Conservation (phyloP, 2,888 invertebrate species). For the Maniola hyperantus region DNA sequence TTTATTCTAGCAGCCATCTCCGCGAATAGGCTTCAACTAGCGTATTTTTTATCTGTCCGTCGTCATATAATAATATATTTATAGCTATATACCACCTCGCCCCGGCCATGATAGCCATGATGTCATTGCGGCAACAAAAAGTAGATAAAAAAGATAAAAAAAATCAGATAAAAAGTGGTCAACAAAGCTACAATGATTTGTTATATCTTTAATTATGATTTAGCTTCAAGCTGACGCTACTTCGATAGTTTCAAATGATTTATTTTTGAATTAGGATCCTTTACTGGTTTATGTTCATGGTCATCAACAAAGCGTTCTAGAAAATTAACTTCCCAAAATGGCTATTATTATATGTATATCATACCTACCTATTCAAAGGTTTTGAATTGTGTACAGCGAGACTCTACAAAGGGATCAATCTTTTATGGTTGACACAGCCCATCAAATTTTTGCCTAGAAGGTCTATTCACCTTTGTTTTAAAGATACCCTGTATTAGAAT, state of each 20-base stretch:
- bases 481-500: too few relatives aligned
- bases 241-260: neutral
- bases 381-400: too few relatives aligned
- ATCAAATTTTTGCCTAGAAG: too few relatives aligned
- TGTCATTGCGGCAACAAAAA: conserved; percentile 44
- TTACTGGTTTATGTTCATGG: too few relatives aligned
- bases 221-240: neutral
- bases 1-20: neutral
- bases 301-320: too few relatives aligned
- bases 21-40: neutral
- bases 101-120: conserved; percentile 33
- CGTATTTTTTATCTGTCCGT: conserved; percentile 3
- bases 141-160: conserved; percentile 26
- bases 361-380: too few relatives aligned
- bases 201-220: conserved; percentile 41
- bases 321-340: too few relatives aligned
- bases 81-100: conserved; percentile 38
- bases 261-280: neutral
- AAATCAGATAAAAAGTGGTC: conserved; percentile 19
- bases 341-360: too few relatives aligned
- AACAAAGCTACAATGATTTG: conserved; percentile 35
- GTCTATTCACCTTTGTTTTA: too few relatives aligned
- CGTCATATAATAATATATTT: conserved; percentile 5
- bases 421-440: too few relatives aligned
- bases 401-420: too few relatives aligned